Evolutionary conservation across 1,140 invertebrate species (phyloP), one percentile per base, ranked within the genome.

Genomic region (Euwallacea fornicatus): DNA sequence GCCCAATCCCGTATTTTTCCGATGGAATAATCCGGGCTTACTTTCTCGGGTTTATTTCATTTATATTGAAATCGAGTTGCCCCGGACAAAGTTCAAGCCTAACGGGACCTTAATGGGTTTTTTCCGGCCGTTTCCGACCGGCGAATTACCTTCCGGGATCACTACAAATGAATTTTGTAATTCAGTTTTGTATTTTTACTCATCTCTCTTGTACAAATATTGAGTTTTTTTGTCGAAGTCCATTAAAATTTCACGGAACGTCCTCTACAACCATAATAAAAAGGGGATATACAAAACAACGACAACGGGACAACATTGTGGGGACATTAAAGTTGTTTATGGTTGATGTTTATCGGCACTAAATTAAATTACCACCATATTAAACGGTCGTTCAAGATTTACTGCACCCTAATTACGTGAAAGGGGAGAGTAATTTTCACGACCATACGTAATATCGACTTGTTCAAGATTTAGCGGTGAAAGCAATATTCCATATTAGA

Each of bases 341-440:
- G 42, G 21, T 50, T 16, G 13, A 63, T 44, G 61, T 63, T 63
- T 63, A 63, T 46, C 16, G 61, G 13, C 46, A 44, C 42, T 63
- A 63, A 63, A 63, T 63, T 44, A 63, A 63, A 63, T 63, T 63
- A 44, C 61, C 42, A 21, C 61, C 33, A 46, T 50, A 63, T 63
- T 63, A 63, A 63, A 63, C 44, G 61, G 7, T 63, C 44, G 61
- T 63, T 50, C 61, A 63, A 63, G 61, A 63, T 46, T 50, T 50
- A 44, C 61, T 7, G 16, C 10, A 47, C 13, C 42, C 61, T 60
- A 60, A 60, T 60, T 60, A 60, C 54, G 54, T 56, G 46, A 56
- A 21, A 10, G 11, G 54, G 54, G 16, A 56, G 54, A 56, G 54
- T 56, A 1, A 56, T 15, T 56, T 56, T 56, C 10, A 56, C 54